Base-by-base conservation (phyloP, 2,113 vertebrate species). In the Menidia beryllina region DNA sequence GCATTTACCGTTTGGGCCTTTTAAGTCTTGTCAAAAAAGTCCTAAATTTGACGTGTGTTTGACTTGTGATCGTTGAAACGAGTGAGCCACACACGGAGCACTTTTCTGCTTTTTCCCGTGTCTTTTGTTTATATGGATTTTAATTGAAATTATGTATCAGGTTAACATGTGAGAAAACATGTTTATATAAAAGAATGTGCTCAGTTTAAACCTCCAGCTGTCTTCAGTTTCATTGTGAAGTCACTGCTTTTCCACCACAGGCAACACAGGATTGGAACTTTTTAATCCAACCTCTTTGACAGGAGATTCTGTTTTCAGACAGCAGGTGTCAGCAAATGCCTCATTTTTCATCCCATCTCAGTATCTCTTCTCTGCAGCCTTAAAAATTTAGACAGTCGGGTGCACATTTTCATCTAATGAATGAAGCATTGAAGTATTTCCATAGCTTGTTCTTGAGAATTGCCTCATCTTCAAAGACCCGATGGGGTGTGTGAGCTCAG, bases 241-340 rank as follows among this genome's bases (percentile, higher is more conserved):
- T 45, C 17, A 19, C 11, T 12, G 11, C 38, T 43, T 39, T 39
- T 39, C 14, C 2, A 12, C 2, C 14, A 15, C 17, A 14, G 13
- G 13, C 13, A 41, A 11, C 39, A 41, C 39, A 1, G 14, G 17
- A 41, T 2, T 14, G 14, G 4, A 15, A 5, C 13, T 15, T 34
- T 5, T 8, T 30, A 4, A 30, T 6, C 7, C 30, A 34, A 10
- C 30, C 30, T 34, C 10, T 34, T 34, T 10, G 7, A 25, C 21
- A 24, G 11, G 14, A 64, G 27, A 72, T 84, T 54, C 27, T 65
- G 21, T 25, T 70, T 87, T 74, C 0, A 38, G 61, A 66, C 90
- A 88, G 85, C 72, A 91, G 90, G 79, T 77, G 89, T 78, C 90
- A 91, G 85, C 88, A 91, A 82, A 91, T 30, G 7, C 77, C 48